Base-by-base conservation (phyloP, 2,113 vertebrate genomes). In the Paralichthys olivaceus region DNA sequence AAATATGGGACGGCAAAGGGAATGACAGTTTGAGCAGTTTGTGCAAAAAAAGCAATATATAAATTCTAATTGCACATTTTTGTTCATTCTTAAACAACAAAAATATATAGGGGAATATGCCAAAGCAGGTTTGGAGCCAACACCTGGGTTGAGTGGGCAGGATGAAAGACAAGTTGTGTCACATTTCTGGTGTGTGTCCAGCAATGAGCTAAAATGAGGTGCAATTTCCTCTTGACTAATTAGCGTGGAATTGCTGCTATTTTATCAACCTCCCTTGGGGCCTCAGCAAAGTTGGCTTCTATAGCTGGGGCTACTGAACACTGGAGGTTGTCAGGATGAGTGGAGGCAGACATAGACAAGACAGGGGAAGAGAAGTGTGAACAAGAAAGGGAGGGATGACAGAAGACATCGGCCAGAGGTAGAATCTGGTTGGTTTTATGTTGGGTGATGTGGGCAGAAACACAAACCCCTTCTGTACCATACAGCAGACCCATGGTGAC, bases 171-270 rank as follows among this genome's bases (percentile, higher is more conserved):
- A 83, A 81, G 87, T 81, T 80, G 71, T 84, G 78, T 90, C 83
- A 84, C 76, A 90, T 83, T 87, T 83, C 60, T 84, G 75, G 75
- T 67, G 57, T 40, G 43, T 87, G 89, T 91, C 90, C 57, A 85
- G 75, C 81, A 90, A 85, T 92, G 93, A 93, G 89, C 92, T 92
- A 91, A 88, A 95, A 93, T 80, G 81, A 93, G 87, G 81, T 87
- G 76, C 90, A 91, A 93, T 95, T 96, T 95, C 93, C 92, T 95
- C 80, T 57, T 58, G 85, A 87, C 87, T 93, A 93, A 93, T 93
- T 92, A 90, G 84, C 73, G 75, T 78, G 85, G 87, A 91, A 92
- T 87, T 89, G 84, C 70, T 90, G 68, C 84, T 90, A 82, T 90
- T 91, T 88, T 79, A 90, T 81, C 55, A 80, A 54, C 69, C 84